phyloP scores from a whole-genome alignment of 2,888 invertebrate genomes.

The Molorchus minor region DNA sequence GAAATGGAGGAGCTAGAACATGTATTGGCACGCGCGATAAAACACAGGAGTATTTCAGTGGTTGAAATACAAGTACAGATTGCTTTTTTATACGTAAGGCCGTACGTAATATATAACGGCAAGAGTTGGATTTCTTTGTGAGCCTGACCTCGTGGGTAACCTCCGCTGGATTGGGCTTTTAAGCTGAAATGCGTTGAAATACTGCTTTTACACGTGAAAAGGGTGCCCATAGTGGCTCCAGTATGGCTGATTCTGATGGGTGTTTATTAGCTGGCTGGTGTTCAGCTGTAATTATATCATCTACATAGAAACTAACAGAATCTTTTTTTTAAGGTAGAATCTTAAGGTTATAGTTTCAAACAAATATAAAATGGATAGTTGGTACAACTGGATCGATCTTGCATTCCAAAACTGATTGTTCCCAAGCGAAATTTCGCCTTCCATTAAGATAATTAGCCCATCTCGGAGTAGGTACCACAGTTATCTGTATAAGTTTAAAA shows the following conservation, averaged over 20 bases:
- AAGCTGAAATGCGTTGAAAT: constrained; percentile 52
- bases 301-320: no score
- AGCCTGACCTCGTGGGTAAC: constrained; percentile 56
- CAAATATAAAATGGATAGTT: no score
- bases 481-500: no score
- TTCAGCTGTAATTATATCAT: no score
- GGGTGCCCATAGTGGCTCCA: no score
- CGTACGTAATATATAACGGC: constrained; percentile 54
- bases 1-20: constrained; percentile 22
- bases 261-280: no score
- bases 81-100: constrained; percentile 53
- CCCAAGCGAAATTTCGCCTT: constrained; percentile 41
- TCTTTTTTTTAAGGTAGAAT: no score
- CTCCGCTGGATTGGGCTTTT: constrained; percentile 57
- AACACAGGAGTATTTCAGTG: constrained; percentile 44
- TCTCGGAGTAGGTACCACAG: no score
- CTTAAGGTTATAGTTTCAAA: no score
- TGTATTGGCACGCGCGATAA: constrained; percentile 40
- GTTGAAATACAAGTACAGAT: constrained; percentile 51
- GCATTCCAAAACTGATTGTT: constrained; percentile 46
- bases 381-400: no score
- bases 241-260: no score
- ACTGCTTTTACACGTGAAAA: constrained; percentile 56
- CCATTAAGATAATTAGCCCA: constrained; percentile 39
- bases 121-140: constrained; percentile 49